Percentiles rank a stretch among this genome's conserved stretches.
Evolutionary conservation across 2,797 vertebrate genomes (phyloP).

Genomic region (Triplophysa yarkandensis): DNA sequence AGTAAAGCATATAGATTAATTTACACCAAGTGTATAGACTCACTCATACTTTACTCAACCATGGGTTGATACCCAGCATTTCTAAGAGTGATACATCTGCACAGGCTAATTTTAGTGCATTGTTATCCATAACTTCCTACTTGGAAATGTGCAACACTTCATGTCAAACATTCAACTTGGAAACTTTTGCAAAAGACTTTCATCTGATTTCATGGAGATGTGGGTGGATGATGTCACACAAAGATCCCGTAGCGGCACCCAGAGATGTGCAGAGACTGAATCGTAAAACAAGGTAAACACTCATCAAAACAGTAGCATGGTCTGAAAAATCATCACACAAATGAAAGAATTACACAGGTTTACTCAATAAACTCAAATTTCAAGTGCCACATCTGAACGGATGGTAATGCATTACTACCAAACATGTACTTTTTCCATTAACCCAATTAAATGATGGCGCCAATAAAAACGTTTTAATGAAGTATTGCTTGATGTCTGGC

Average conservation of each 20-base stretch:
- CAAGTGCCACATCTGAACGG: neutral
- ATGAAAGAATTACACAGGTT: no score
- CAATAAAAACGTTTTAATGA: slow-evolving; percentile 32
- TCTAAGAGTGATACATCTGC: no score
- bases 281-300: neutral
- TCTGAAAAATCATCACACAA: no score
- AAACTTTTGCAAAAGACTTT: neutral
- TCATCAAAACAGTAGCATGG: no score
- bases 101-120: neutral
- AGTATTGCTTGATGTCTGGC: slow-evolving; percentile 38
- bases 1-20: no score
- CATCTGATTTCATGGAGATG: neutral
- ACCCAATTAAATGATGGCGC: slow-evolving; percentile 19
- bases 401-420: neutral
- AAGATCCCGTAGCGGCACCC: no score
- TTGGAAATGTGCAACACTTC: neutral
- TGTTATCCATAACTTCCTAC: neutral
- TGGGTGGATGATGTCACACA: neutral
- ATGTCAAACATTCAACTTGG: neutral
- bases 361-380: neutral
- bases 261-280: neutral
- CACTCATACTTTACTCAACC: no score
- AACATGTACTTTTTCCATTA: slow-evolving; percentile 5
- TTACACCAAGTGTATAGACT: no score
- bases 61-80: no score